Evolutionary conservation across 2,797 vertebrate genomes (phyloP).

Genomic region (Antennarius maculatus): DNA sequence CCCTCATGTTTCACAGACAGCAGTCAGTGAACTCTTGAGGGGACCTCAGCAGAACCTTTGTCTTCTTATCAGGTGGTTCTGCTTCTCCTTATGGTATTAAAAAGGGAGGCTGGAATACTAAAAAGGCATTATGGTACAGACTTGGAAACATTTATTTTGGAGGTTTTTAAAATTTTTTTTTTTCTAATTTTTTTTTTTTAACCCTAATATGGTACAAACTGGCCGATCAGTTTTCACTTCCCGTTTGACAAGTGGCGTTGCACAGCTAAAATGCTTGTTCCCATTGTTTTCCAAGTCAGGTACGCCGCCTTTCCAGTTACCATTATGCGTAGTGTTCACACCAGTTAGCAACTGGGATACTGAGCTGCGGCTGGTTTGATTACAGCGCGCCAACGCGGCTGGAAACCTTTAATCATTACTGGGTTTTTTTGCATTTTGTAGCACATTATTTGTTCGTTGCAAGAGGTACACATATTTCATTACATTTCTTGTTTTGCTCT

Average conservation of each 20-base stretch:
- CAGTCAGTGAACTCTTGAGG: slow-evolving; percentile 31
- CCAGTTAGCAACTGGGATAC: not conserved
- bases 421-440: slow-evolving; percentile 15
- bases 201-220: slow-evolving; percentile 36
- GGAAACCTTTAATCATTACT: slow-evolving; percentile 30
- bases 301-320: slow-evolving; percentile 8
- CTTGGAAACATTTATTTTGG: slow-evolving; percentile 41
- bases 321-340: not conserved
- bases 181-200: slow-evolving; percentile 18
- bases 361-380: slow-evolving; percentile 8
- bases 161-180: slow-evolving; percentile 29
- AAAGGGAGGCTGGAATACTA: slow-evolving; percentile 61
- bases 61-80: slow-evolving; percentile 30
- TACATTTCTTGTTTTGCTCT: slow-evolving; percentile 43
- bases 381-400: slow-evolving; percentile 1
- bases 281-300: slow-evolving; percentile 1
- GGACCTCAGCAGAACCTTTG: slow-evolving; percentile 18
- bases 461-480: slow-evolving; percentile 37
- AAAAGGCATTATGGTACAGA: slow-evolving; percentile 64
- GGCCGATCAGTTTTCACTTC: slow-evolving; percentile 41
- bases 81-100: slow-evolving; percentile 42
- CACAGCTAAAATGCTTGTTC: slow-evolving; percentile 13
- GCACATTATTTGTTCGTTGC: slow-evolving; percentile 62
- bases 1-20: slow-evolving; percentile 26
- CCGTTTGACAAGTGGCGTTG: slow-evolving; percentile 19